A percentile compares a stretch with the other conserved stretches of the same genome.
phyloP scores from a whole-genome alignment of 2,113 vertebrate species.

The Muntiacus muntjak region DNA sequence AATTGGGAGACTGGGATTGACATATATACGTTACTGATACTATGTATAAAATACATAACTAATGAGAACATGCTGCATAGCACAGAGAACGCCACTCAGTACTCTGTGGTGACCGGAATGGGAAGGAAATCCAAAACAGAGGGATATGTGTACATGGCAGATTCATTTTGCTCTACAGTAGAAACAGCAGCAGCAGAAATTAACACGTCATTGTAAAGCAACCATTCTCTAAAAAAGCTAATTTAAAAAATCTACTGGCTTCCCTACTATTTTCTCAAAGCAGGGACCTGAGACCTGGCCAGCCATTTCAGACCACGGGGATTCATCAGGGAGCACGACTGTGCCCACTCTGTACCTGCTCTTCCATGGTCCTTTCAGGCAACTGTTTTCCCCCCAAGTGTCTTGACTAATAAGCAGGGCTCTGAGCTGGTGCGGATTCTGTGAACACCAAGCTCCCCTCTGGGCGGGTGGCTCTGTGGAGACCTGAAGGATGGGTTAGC shows the following conservation, averaged over 20 bases:
- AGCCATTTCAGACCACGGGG: neutral
- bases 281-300: fast-evolving
- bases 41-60: neutral
- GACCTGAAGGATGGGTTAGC: neutral
- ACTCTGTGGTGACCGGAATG: neutral
- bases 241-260: neutral
- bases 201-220: neutral
- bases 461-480: neutral
- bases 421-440: neutral
- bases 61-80: neutral
- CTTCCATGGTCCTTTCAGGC: neutral
- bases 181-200: neutral
- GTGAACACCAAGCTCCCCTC: neutral
- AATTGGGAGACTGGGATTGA: neutral
- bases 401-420: neutral
- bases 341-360: neutral
- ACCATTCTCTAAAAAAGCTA: neutral
- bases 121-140: neutral
- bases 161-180: neutral
- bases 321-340: neutral
- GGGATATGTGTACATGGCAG: neutral
- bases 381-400: neutral
- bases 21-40: neutral
- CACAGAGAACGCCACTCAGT: neutral
- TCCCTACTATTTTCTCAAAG: neutral